Base-by-base conservation (phyloP, 2,113 vertebrate genomes). In the Turnix velox region DNA sequence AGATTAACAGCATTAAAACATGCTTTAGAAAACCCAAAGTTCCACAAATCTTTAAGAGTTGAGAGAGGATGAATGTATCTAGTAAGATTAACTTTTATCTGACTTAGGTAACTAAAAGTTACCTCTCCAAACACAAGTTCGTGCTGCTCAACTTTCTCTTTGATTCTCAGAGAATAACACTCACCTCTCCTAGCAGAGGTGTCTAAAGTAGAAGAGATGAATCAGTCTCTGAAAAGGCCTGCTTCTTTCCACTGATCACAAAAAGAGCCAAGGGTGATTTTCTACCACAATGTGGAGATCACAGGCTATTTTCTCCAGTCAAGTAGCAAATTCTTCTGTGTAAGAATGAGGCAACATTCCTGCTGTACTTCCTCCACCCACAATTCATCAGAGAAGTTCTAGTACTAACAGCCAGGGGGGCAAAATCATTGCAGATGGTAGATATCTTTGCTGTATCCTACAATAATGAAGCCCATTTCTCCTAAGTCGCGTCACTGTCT, bases 101-200 rank as follows among this genome's bases (percentile, higher is more conserved):
- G 39, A 68, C 66, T 84, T 52, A 18, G 43, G n/a, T 54, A 67
- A 75, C 66, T 72, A 40, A 72, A 95, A 91, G 81, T 72, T 91
- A 91, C 72, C 69, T 93, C 67, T 54, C 55, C 73, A 91, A 84
- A 94, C 57, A 78, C 19, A 52, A 75, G 48, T 33, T 62, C 35
- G 23, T 37, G 51, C 77, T 59, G 80, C 77, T 89, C 62, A 87
- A 89, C 61, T 95, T 95, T 75, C 17, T 61, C 66, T 94, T 92
- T 93, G 76, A 86, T 94, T n/a, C 57, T 72, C 65, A 22, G 62
- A 81, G 69, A 79, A 84, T 78, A 83, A 46, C 39, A 72, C 35
- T 80, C 42, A 48, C 43, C 46, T 63, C 45, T 88, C 54, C 35
- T 65, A 65, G 76, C 80, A 79, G 52, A 63, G 58, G 58, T 49